phyloP scores from a whole-genome alignment of 2,888 invertebrate species.

The Pyrgus malvae region DNA sequence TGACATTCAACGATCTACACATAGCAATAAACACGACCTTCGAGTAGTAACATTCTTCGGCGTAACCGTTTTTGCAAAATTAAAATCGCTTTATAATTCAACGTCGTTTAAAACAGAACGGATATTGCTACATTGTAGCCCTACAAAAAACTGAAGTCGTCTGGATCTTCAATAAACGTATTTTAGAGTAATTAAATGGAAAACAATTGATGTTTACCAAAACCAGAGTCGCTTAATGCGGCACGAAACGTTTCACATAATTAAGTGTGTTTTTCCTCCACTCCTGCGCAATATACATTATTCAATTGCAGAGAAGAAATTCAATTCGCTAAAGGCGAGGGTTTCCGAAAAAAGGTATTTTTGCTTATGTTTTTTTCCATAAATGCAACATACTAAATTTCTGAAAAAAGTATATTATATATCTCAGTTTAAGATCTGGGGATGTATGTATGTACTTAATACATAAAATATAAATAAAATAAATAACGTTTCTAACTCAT shows the following conservation, averaged over 20 bases:
- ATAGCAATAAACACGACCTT: too few relatives aligned
- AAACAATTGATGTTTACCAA: constrained; percentile 23
- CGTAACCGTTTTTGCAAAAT: not conserved
- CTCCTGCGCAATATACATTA: constrained; percentile 30
- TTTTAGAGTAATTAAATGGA: constrained; percentile 20
- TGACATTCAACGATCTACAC: too few relatives aligned
- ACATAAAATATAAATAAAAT: too few relatives aligned
- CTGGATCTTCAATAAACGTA: not conserved
- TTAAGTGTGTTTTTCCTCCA: constrained; percentile 30
- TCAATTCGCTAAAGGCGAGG: too few relatives aligned
- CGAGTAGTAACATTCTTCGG: too few relatives aligned
- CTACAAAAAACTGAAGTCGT: constrained; percentile 1
- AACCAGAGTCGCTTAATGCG: constrained; percentile 20
- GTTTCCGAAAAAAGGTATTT: too few relatives aligned
- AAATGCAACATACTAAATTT: too few relatives aligned
- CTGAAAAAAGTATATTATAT: too few relatives aligned
- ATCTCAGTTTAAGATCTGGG: too few relatives aligned
- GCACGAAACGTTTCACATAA: constrained; percentile 26
- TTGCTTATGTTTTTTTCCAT: too few relatives aligned
- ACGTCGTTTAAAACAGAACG: not conserved
- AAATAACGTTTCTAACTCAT: too few relatives aligned
- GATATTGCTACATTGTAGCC: not conserved
- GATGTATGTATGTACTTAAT: too few relatives aligned
- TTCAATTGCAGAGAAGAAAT: constrained; percentile 31
- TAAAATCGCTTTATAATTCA: not conserved